A percentile compares a stretch with the other conserved stretches of the same genome.
These are phyloP conservation scores for Chouioia cunea DNA, from an alignment of 2,888 invertebrate genomes.

Conservation along the genomic window DNA sequence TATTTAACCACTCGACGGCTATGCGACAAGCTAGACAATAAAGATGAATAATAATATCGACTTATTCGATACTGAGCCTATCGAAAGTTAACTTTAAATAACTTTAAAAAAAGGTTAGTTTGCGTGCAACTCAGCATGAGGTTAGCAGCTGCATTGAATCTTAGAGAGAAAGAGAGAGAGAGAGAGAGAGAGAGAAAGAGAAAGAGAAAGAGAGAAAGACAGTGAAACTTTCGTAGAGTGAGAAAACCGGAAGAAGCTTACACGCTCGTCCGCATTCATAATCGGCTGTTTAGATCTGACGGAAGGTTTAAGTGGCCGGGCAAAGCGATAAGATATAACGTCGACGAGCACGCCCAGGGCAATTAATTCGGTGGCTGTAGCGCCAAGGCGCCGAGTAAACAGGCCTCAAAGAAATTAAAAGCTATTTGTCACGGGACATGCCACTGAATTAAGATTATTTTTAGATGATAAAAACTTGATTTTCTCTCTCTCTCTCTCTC, in stretches of 20 bases:
- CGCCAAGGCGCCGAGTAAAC: constrained; percentile 58
- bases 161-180: background rate
- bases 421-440: constrained; percentile 65
- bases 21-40: too few species aligned
- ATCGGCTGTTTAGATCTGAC: constrained; percentile 63
- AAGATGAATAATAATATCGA: too few species aligned
- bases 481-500: too few species aligned
- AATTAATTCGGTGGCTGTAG: constrained; percentile 63
- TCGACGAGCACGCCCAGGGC: constrained; percentile 57
- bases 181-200: constrained; percentile 37
- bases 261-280: constrained; percentile 63
- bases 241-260: constrained; percentile 60
- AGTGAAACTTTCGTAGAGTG: constrained; percentile 29
- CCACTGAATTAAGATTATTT: constrained; percentile 64
- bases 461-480: constrained; percentile 50
- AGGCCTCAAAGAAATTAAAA: constrained; percentile 68
- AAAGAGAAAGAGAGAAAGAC: constrained; percentile 35
- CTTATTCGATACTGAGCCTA: too few species aligned
- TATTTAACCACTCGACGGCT: too few species aligned
- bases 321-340: constrained; percentile 67
- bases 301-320: constrained; percentile 63
- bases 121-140: too few species aligned
- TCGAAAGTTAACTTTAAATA: too few species aligned
- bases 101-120: too few species aligned
- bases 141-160: too few species aligned